Conservation (phyloP, 30 jellyfish, hydroid and myxozoan genomes). For the Phacellophora camtschatica region DNA sequence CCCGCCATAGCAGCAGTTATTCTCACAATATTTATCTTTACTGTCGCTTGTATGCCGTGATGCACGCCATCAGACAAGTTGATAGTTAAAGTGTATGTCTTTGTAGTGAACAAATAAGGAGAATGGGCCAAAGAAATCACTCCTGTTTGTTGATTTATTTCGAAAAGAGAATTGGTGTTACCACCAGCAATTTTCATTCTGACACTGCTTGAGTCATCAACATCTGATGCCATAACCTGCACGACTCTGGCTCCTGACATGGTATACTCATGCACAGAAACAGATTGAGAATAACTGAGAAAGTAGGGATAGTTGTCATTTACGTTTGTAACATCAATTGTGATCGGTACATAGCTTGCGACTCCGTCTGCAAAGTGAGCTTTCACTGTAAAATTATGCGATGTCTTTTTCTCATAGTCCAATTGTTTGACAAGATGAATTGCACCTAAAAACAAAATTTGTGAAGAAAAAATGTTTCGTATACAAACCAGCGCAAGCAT, state of each 20-base stretch:
- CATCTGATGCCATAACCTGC: constrained; percentile 65
- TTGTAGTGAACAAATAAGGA: constrained; percentile 33
- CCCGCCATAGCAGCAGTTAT: constrained; percentile 57
- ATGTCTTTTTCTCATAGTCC: constrained; percentile 63
- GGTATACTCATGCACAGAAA: constrained; percentile 75
- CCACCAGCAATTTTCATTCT: constrained; percentile 70
- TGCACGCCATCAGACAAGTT: constrained; percentile 59
- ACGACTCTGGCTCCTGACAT: constrained; percentile 52
- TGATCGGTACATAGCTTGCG: constrained; percentile 34
- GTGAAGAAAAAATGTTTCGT: too few relatives aligned
- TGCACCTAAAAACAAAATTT: constrained; percentile 64
- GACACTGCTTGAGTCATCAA: constrained; percentile 44
- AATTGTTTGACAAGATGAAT: constrained; percentile 24
- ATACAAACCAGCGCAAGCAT: too few relatives aligned
- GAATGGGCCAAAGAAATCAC: constrained; percentile 33
- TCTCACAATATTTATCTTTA: constrained; percentile 37
- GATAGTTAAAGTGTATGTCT: constrained; percentile 21
- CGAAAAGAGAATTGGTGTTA: constrained; percentile 46
- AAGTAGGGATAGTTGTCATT: constrained; percentile 70
- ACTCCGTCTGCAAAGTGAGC: constrained; percentile 80
- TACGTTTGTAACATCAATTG: constrained; percentile 50
- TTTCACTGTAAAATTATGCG: constrained; percentile 58
- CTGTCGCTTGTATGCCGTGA: constrained; percentile 23
- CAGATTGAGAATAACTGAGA: neutral
- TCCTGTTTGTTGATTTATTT: constrained; percentile 63